These are phyloP conservation scores for Drosophila nebulosa DNA, from an alignment of 1,140 invertebrate genomes.

Conservation along the genomic window DNA sequence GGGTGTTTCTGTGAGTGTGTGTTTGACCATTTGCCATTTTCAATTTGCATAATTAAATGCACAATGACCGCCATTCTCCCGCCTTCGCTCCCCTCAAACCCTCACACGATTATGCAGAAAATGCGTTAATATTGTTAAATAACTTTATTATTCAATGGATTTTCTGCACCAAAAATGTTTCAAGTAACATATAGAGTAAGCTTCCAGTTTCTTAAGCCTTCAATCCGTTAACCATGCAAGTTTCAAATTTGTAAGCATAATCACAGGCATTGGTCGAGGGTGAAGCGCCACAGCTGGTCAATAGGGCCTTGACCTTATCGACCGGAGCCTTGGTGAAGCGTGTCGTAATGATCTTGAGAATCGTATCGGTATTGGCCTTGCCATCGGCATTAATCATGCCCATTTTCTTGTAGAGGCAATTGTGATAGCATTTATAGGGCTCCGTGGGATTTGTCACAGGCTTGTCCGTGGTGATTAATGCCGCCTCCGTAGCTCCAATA, in stretches of 20 bases:
- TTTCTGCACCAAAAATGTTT: slow-evolving; percentile 8
- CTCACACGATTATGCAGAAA: slow-evolving; percentile 31
- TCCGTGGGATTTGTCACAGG: slow-evolving; percentile 44
- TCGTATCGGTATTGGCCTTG: slow-evolving; percentile 34
- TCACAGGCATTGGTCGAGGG: slow-evolving; percentile 30
- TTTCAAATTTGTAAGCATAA: slow-evolving; percentile 39
- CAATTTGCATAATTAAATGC: slow-evolving; percentile 70
- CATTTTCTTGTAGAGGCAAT: slow-evolving; percentile 61
- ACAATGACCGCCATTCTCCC: slow-evolving; percentile 9
- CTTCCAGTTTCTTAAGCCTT: slow-evolving; percentile 3
- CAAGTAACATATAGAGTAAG: not conserved
- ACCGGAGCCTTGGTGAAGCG: slow-evolving; percentile 26
- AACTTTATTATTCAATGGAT: slow-evolving; percentile 60
- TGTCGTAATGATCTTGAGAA: slow-evolving; percentile 36
- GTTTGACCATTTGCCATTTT: slow-evolving; percentile 46
- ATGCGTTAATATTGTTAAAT: slow-evolving; percentile 59
- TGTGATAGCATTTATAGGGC: slow-evolving; percentile 56
- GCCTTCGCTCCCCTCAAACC: not conserved
- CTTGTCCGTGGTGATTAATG: slow-evolving; percentile 34
- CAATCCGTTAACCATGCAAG: slow-evolving; percentile 48
- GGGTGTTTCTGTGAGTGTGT: slow-evolving; percentile 8
- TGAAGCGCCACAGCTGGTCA: slow-evolving; percentile 24
- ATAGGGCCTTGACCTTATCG: slow-evolving; percentile 44
- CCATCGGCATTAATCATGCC: slow-evolving; percentile 38
- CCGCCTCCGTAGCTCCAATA: slow-evolving; percentile 28